Evolutionary conservation across 2,797 vertebrate species (phyloP), one percentile per base, ranked within the genome.

Genomic region (Betta splendens): DNA sequence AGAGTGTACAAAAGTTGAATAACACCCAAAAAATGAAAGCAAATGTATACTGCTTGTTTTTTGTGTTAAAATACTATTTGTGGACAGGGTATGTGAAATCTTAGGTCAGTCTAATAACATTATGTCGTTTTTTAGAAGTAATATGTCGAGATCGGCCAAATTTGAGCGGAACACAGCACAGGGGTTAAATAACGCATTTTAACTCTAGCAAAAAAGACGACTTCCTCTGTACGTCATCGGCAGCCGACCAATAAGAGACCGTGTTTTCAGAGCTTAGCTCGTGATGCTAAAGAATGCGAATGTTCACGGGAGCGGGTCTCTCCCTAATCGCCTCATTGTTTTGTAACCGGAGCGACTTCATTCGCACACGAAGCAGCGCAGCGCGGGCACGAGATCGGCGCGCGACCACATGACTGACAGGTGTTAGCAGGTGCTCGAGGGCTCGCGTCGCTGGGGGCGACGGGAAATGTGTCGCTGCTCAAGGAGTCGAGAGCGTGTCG

Each of bases 221-320:
- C 58, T 81, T 83, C 75, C 70, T 55, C 0, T 0, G 3, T 1
- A 79, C 85, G 86, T 87, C 85, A 87, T 22, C 22, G 2, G 1
- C 46, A 20, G 37, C 8, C 46, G 70, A 53, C 86, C 86, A 89
- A 87, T 88, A 17, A 62, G 44, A 61, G 31, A 12, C 10, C 23
- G 29, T 36, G 1, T 46, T 66, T 43, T n/a, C n/a, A 25, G 21
- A 59, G 71, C 40, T 80, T 15, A 81, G 20, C 31, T 17, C 7
- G 36, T 68, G 51, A 51, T 59, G 70, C 63, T 35, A 62, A 55
- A 75, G 61, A 73, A 72, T 75, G 75, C 49, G 46, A 64, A 60
- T 48, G 53, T 56, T 17, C 5, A 7, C 42, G 12, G 36, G 5
- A 26, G 13, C 13, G 56, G 50, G 69, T 21, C 17, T 35, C 17